Evolutionary conservation across 2,113 vertebrate genomes (phyloP).

Genomic region (Plecturocebus donacophilus): DNA sequence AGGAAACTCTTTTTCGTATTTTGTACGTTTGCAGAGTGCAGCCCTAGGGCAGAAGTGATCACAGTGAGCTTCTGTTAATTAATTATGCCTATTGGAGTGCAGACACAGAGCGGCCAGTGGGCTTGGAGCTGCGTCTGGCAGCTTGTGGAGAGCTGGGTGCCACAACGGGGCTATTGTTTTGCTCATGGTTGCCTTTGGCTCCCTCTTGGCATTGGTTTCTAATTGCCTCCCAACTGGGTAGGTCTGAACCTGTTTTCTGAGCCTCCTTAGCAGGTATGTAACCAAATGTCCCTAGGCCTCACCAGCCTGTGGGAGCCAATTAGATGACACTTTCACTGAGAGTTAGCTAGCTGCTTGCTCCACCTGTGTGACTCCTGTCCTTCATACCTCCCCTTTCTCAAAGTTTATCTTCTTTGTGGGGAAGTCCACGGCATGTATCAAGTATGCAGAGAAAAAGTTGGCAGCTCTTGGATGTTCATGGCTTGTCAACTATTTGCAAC

Average conservation of each 20-base stretch:
- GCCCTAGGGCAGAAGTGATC: slow-evolving; percentile 18
- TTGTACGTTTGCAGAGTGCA: not conserved
- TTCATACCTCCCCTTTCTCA: not conserved
- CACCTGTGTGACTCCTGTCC: not conserved
- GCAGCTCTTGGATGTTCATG: not conserved
- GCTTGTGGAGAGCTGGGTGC: not conserved
- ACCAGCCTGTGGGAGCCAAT: slow-evolving; percentile 49
- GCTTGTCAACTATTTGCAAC: not conserved
- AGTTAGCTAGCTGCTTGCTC: not conserved
- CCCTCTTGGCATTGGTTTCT: slow-evolving; percentile 23
- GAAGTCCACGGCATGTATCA: not conserved
- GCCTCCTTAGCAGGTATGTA: slow-evolving; percentile 36
- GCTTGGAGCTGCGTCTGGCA: not conserved
- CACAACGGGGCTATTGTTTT: slow-evolving; percentile 22
- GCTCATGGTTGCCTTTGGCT: not conserved
- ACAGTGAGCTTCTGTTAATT: slow-evolving; percentile 29
- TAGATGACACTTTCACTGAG: slow-evolving; percentile 34
- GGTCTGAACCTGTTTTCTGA: slow-evolving; percentile 64
- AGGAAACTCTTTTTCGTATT: slow-evolving; percentile 19
- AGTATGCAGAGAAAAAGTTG: not conserved
- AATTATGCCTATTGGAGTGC: not conserved
- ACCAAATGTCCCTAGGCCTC: slow-evolving; percentile 57
- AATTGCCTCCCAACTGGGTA: slow-evolving; percentile 52
- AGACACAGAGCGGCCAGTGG: not conserved
- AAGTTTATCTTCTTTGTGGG: not conserved